Base-by-base conservation (phyloP, 2,113 vertebrate genomes). In the Synchiropus splendidus region DNA sequence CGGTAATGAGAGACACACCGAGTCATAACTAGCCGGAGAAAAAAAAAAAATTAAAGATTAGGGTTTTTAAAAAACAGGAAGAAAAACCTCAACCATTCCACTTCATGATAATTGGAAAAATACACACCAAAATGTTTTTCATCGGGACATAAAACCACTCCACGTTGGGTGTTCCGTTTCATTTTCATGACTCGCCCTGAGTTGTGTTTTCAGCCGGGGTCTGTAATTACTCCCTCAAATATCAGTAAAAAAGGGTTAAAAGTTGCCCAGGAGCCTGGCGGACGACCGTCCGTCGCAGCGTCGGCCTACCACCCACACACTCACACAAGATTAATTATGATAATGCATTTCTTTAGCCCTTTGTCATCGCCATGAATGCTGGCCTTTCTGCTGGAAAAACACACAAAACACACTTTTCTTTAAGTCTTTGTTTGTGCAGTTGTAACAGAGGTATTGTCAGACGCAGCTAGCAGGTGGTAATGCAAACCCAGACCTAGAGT, bases 291-390 rank as follows among this genome's bases (percentile, higher is more conserved):
- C 69, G 69, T 73, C 73, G 60, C 57, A 70, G 70, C 52, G 21
- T 35, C 51, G 57, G 78, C 79, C 76, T 83, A 85, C 90, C 91
- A 94, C 91, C 90, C 90, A 94, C 88, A 80, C 85, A 68, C 88
- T 89, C 83, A 83, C 87, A 90, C 89, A 85, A 85, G 83, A 85
- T 87, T 91, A 88, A 92, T 94, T 91, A 91, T 94, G 89, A 92
- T 92, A 91, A 92, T 91, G 86, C 88, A 88, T 91, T 92, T 90
- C 89, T 91, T 88, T 87, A 74, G 73, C 78, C 84, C 80, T 92
- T 94, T 94, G 90, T 94, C 86, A 82, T 77, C 67, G 66, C 86
- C 89, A 91, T 92, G 90, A 94, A 94, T 92, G 84, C 85, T 80
- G 82, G 84, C 83, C 88, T 88, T 89, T 87, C 70, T 70, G 82